A percentile compares a stretch with the other conserved stretches of the same genome.
These are phyloP conservation scores for Lytechinus variegatus DNA, from an alignment of 35 echinoderm and acorn worm species.

Conservation along the genomic window DNA sequence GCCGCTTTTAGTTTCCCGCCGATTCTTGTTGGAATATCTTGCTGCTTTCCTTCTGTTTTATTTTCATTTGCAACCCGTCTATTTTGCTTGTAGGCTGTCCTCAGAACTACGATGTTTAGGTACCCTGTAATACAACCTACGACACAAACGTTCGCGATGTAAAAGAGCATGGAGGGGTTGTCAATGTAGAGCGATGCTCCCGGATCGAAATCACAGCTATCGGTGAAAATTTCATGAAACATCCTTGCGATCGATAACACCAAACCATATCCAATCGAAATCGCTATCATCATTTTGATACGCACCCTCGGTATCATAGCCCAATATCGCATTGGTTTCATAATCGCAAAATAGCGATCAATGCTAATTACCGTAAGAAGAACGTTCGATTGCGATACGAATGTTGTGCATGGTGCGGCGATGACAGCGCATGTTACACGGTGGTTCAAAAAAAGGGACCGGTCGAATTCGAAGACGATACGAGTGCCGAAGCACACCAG, in stretches of 20 bases:
- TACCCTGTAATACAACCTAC: background rate
- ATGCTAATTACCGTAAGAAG: background rate
- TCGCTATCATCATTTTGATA: background rate
- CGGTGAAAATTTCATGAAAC: background rate
- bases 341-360: constrained; percentile 34
- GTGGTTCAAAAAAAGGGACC: background rate
- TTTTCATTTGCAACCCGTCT: background rate
- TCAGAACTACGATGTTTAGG: background rate
- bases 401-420: background rate
- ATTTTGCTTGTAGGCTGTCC: background rate
- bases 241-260: background rate
- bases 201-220: constrained; percentile 36
- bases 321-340: background rate
- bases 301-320: background rate
- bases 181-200: background rate
- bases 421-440: background rate
- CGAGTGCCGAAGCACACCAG: background rate
- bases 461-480: constrained; percentile 25
- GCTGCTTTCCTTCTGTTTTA: background rate
- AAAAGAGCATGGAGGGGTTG: background rate
- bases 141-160: background rate
- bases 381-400: background rate
- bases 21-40: background rate
- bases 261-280: background rate
- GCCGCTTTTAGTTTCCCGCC: constrained; percentile 22